Evolutionary conservation across 2,888 invertebrate genomes (phyloP), one percentile per base, ranked within the genome.

Genomic region (Cyclophora punctaria): DNA sequence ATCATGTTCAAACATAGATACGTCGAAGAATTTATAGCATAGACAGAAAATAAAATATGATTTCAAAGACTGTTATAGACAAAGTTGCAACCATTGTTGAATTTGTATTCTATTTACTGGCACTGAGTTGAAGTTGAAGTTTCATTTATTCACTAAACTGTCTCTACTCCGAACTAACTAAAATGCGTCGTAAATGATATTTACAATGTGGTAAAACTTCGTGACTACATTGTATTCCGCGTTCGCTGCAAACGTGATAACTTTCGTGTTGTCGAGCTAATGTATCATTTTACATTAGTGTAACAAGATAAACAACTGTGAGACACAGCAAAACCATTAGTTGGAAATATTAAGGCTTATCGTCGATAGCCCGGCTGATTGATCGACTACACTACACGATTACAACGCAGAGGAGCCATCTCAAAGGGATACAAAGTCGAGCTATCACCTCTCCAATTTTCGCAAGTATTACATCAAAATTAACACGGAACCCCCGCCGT

Each of bases 181-280:
- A 66, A 69, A 64, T 62, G 64, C 61, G 60, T 61, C 58, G 65
- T 64, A 66, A 69, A 70, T 62, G 62, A 57, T 58, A 62, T 67
- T 67, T 68, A 60, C 49, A 57, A 55, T 55, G 63, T 55, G 60
- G 61, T 20, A 48, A 52, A 66, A 66, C 60, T 67, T 65, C 55
- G 52, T 62, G 62, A 66, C 53, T 60, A 60, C 67, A 62, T 64
- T 66, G 64, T 57, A 59, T 60, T 59, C 58, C 50, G 57, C 56
- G 58, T 53, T 50, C 56, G 56, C 48, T 52, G 46, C 53, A 59
- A 52, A 56, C 60, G 55, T 51, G 60, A 59, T 56, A 64, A 63
- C 57, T 64, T 63, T 63, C 50, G 56, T 56, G 49, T 55, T 63
- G 49, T 20, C 20, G 63, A 64, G 61, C 62, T 37, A 53, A 71